Percentiles rank a stretch among this genome's conserved stretches.
phyloP scores from a whole-genome alignment of 2,113 vertebrate genomes.

The Eleginops maclovinus region DNA sequence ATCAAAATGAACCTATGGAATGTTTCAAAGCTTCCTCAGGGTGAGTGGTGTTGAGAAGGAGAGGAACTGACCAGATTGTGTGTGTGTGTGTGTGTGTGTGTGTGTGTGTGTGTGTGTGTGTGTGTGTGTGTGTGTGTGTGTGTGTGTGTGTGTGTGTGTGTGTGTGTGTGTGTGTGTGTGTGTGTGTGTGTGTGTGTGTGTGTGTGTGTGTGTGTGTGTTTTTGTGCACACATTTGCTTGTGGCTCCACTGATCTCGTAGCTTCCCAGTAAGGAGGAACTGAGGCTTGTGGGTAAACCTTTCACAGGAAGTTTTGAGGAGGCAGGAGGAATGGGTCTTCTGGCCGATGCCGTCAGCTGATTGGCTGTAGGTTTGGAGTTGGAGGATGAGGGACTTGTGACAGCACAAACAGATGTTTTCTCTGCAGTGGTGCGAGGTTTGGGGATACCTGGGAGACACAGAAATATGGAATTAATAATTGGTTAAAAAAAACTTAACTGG shows the following conservation, averaged over 20 bases:
- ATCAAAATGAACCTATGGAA: too few species aligned
- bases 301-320: constrained; percentile 79
- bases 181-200: not conserved
- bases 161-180: not conserved
- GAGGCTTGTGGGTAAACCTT: constrained; percentile 67
- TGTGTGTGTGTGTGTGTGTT: not conserved
- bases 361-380: constrained; percentile 45
- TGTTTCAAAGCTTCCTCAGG: too few species aligned
- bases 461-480: not conserved
- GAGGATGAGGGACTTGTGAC: not conserved
- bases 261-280: constrained; percentile 56
- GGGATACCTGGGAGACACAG: constrained; percentile 61
- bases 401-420: constrained; percentile 12
- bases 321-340: not conserved
- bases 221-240: constrained; percentile 56
- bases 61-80: too few species aligned
- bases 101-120: not conserved
- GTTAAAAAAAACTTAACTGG: not conserved
- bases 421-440: constrained; percentile 48
- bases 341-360: constrained; percentile 37
- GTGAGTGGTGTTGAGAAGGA: too few species aligned
- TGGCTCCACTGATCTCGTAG: constrained; percentile 57
- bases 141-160: not conserved
- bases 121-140: not conserved
- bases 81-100: not conserved